These are phyloP conservation scores for Drosophila subobscura DNA, from an alignment of 1,140 invertebrate species.

Conservation along the genomic window DNA sequence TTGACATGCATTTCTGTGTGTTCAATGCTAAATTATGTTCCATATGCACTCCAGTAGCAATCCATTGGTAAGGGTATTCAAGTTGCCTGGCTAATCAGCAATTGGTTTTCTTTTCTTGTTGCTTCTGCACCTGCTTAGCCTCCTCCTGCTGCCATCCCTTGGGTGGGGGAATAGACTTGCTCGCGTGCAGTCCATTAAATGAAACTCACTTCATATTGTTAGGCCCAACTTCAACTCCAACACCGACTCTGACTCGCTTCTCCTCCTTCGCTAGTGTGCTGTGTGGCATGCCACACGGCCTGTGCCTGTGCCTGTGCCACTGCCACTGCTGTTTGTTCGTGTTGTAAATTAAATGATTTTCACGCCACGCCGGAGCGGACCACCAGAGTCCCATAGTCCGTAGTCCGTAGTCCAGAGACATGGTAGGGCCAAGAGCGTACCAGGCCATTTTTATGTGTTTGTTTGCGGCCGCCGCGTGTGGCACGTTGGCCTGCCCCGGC, in stretches of 20 bases:
- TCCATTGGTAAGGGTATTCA: too few species aligned
- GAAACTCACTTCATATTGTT: slow-evolving; percentile 74
- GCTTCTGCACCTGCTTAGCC: slow-evolving; percentile 35
- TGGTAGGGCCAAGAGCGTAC: background rate
- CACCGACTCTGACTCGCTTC: slow-evolving; percentile 4
- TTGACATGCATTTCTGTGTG: too few species aligned
- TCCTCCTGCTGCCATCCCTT: slow-evolving; percentile 3
- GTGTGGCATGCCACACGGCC: slow-evolving; percentile 1
- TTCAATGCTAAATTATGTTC: too few species aligned
- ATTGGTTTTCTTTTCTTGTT: slow-evolving; percentile 11
- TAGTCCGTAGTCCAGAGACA: slow-evolving; percentile 23
- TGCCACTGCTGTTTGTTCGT: slow-evolving; percentile 43
- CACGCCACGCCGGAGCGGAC: slow-evolving; percentile 48
- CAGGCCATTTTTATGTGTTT: slow-evolving; percentile 80
- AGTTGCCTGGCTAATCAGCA: too few species aligned
- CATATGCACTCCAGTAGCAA: too few species aligned
- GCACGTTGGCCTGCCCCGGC: background rate
- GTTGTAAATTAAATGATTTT: slow-evolving; percentile 83
- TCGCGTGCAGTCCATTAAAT: slow-evolving; percentile 74
- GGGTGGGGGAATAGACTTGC: slow-evolving; percentile 9
- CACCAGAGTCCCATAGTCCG: slow-evolving; percentile 23
- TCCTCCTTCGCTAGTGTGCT: background rate
- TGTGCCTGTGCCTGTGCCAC: slow-evolving; percentile 5
- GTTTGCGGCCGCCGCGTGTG: slow-evolving; percentile 60
- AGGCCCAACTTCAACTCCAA: slow-evolving; percentile 31